Base-by-base conservation (phyloP, 2,888 invertebrate species). In the Melanotus villosus region DNA sequence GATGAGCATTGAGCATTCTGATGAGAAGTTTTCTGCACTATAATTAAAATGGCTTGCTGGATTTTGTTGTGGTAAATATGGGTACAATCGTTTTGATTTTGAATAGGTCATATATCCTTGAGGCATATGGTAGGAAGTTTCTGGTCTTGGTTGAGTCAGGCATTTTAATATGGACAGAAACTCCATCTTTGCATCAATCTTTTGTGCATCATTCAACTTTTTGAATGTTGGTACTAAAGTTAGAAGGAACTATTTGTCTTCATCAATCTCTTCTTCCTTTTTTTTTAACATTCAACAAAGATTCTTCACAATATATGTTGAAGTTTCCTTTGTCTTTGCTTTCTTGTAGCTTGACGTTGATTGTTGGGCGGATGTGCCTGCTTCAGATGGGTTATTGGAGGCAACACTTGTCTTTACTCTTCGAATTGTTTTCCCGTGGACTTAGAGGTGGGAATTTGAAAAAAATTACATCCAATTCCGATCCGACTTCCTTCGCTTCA, bases 181-280 rank as follows among this genome's bases (percentile, higher is more conserved):
- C n/a, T n/a, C n/a, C n/a, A n/a, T n/a, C n/a, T n/a, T n/a, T n/a
- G n/a, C n/a, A n/a, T n/a, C n/a, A n/a, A n/a, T n/a, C n/a, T n/a
- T n/a, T n/a, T n/a, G n/a, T n/a, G n/a, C n/a, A n/a, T n/a, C n/a
- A n/a, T n/a, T n/a, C n/a, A n/a, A n/a, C n/a, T n/a, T n/a, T n/a
- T n/a, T n/a, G n/a, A n/a, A n/a, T n/a, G n/a, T n/a, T n/a, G n/a
- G n/a, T n/a, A n/a, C n/a, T 56, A 68, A 56, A 34, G 63, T 64
- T 26, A 68, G 45, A n/a, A 67, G 47, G 45, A 67, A 67, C 1
- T 34, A 21, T 41, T 67, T 67, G 14, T 68, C 68, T 65, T 68
- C 68, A 47, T 68, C 64, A 21, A 68, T 57, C 19, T 58, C 58
- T 36, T 47, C 54, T 26, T 34, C 41, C 45, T 12, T 50, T 26